A percentile compares a stretch with the other conserved stretches of the same genome.
These are phyloP conservation scores for Xylota segnis DNA, from an alignment of 2,888 invertebrate species.

Conservation along the genomic window DNA sequence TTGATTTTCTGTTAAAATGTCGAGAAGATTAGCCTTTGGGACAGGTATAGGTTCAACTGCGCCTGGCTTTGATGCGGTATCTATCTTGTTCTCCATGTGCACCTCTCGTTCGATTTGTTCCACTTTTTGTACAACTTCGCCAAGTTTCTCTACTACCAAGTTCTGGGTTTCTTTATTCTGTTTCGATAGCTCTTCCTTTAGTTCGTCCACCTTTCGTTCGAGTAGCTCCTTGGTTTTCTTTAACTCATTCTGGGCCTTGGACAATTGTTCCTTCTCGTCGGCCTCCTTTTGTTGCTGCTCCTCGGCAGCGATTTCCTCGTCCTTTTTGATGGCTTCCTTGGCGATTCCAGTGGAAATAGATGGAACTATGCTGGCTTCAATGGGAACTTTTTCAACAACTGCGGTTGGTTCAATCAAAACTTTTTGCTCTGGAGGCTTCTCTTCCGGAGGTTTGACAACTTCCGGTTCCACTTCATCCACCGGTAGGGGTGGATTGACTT, in stretches of 20 bases:
- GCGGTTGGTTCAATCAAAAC: constrained; percentile 27
- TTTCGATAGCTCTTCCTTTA: constrained; percentile 84
- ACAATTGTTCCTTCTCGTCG: constrained; percentile 81
- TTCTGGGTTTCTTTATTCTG: constrained; percentile 82
- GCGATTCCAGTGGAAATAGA: constrained; percentile 79
- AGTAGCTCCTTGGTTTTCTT: constrained; percentile 82
- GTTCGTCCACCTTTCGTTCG: constrained; percentile 84
- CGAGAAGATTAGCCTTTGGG: constrained; percentile 78
- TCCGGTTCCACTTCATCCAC: constrained; percentile 79
- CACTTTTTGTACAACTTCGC: constrained; percentile 81
- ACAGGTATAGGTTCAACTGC: constrained; percentile 15
- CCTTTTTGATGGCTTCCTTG: constrained; percentile 85
- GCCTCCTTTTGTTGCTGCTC: constrained; percentile 80
- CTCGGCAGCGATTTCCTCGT: constrained; percentile 83
- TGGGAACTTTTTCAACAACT: constrained; percentile 15
- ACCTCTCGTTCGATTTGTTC: constrained; percentile 85
- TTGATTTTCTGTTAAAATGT: constrained; percentile 79
- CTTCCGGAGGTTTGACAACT: constrained; percentile 15
- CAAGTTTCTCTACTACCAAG: constrained; percentile 81
- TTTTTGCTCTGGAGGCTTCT: constrained; percentile 30
- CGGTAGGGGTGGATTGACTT: constrained; percentile 80
- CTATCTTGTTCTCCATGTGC: constrained; percentile 82
- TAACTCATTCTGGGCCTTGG: constrained; percentile 81
- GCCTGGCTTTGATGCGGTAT: constrained; percentile 6
- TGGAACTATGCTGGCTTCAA: background rate